Conservation (phyloP, 2,113 vertebrate genomes). For the Speoplatyrhinus poulsoni region DNA sequence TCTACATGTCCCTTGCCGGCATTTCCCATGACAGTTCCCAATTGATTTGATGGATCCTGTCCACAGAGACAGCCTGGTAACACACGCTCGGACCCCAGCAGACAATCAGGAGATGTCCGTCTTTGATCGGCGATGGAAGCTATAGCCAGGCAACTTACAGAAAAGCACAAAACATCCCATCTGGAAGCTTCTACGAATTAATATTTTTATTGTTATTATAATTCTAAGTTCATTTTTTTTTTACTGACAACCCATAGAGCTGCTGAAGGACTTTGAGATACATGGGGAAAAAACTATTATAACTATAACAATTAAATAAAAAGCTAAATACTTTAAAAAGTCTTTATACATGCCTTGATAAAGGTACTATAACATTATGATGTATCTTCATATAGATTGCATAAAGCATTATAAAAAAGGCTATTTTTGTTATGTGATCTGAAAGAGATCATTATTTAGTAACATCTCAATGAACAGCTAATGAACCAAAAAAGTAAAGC, state of each 20-base stretch:
- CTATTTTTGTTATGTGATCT: too few species aligned
- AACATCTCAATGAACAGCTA: too few species aligned
- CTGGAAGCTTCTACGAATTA: slow-evolving; percentile 52
- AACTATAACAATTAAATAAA: too few species aligned
- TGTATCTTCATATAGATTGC: too few species aligned
- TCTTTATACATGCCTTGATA: too few species aligned
- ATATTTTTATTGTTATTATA: slow-evolving; percentile 63
- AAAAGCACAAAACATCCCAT: slow-evolving; percentile 62
- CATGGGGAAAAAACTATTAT: too few species aligned
- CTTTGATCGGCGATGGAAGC: slow-evolving; percentile 32
- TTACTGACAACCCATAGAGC: slow-evolving; percentile 47
- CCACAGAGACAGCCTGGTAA: slow-evolving; percentile 36
- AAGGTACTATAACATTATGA: too few species aligned
- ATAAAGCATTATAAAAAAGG: too few species aligned
- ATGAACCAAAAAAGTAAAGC: too few species aligned
- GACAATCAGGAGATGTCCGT: slow-evolving; percentile 47
- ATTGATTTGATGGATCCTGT: slow-evolving; percentile 72
- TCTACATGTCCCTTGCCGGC: slow-evolving; percentile 48
- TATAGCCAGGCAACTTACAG: slow-evolving; percentile 25
- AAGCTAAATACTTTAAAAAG: too few species aligned
- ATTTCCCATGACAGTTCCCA: slow-evolving; percentile 66
- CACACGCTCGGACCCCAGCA: slow-evolving; percentile 50
- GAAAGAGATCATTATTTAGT: too few species aligned
- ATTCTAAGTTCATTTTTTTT: slow-evolving; percentile 24
- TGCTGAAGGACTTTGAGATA: slow-evolving; percentile 17